A percentile compares a stretch with the other conserved stretches of the same genome.
Evolutionary conservation across 2,113 vertebrate species (phyloP).

Genomic region (Tor tambroides): DNA sequence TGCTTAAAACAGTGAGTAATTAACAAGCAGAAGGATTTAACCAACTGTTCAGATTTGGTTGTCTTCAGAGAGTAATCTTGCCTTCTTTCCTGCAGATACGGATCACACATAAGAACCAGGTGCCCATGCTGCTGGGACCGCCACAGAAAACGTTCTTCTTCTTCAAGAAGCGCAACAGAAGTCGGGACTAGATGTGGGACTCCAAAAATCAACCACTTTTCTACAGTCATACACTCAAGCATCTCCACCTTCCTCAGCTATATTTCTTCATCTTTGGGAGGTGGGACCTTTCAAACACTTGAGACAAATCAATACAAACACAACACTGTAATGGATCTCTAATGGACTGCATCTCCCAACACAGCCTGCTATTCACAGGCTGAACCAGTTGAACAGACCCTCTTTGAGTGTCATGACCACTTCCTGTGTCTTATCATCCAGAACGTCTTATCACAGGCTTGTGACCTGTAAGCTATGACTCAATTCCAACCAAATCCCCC

Average conservation of each 20-base stretch:
- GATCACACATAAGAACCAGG: slow-evolving; percentile 96
- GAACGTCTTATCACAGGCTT: slow-evolving; percentile 37
- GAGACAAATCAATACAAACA: slow-evolving; percentile 1
- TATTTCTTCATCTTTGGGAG: slow-evolving; percentile 47
- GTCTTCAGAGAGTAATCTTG: background rate
- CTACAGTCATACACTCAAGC: slow-evolving; percentile 47
- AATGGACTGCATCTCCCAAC: slow-evolving; percentile 46
- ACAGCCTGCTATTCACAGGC: background rate
- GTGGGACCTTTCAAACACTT: slow-evolving; percentile 14
- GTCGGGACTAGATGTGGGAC: slow-evolving; percentile 76
- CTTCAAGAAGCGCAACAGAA: slow-evolving; percentile 85
- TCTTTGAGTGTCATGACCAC: slow-evolving; percentile 54
- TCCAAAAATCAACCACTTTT: slow-evolving; percentile 28
- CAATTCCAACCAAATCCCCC: slow-evolving; percentile 3
- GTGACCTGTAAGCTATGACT: slow-evolving; percentile 44
- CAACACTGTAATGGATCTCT: slow-evolving; percentile 21
- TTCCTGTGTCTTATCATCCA: slow-evolving; percentile 63
- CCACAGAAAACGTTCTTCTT: slow-evolving; percentile 94
- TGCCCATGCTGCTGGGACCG: slow-evolving; percentile 89
- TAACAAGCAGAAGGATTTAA: slow-evolving; percentile 28
- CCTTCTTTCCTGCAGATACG: slow-evolving; percentile 76
- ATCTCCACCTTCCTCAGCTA: slow-evolving; percentile 50
- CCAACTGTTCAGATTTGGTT: slow-evolving; percentile 27
- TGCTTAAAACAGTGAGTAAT: slow-evolving; percentile 32
- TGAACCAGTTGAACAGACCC: slow-evolving; percentile 41